Conservation (phyloP, 2,888 invertebrate genomes). For the Carterocephalus palaemon region DNA sequence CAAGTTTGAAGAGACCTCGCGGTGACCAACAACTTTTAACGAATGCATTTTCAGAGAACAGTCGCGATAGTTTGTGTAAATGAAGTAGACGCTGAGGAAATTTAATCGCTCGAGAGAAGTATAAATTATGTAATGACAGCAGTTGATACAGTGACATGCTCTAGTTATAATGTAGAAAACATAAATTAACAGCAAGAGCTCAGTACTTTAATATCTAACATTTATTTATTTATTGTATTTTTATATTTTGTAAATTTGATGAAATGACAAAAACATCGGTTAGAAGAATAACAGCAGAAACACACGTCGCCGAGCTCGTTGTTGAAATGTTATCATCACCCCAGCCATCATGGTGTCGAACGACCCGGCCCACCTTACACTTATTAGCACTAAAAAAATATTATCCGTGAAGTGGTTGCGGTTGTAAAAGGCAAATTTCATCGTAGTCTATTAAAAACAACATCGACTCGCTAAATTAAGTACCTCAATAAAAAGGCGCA, state of each 20-base stretch:
- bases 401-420: constrained; percentile 44
- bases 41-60: constrained; percentile 61
- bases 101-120: not conserved
- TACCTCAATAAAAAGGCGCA: constrained; percentile 67
- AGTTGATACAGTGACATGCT: not conserved
- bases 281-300: too few species aligned
- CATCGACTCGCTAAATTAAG: constrained; percentile 71
- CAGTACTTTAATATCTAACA: too few species aligned
- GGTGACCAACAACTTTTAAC: constrained; percentile 69
- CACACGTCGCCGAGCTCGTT: constrained; percentile 33
- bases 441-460: constrained; percentile 62
- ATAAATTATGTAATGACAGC: not conserved
- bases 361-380: constrained; percentile 28
- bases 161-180: too few species aligned
- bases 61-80: constrained; percentile 48
- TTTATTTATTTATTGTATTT: too few species aligned
- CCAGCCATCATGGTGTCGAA: constrained; percentile 9
- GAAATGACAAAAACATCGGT: too few species aligned
- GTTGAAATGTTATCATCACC: constrained; percentile 14
- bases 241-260: too few species aligned
- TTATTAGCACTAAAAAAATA: constrained; percentile 44
- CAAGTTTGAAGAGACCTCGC: constrained; percentile 58
- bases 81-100: constrained; percentile 36
- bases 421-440: constrained; percentile 52
- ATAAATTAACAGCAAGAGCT: too few species aligned